phyloP scores from a whole-genome alignment of 2,888 invertebrate species.

The Eubasilissa splendida region DNA sequence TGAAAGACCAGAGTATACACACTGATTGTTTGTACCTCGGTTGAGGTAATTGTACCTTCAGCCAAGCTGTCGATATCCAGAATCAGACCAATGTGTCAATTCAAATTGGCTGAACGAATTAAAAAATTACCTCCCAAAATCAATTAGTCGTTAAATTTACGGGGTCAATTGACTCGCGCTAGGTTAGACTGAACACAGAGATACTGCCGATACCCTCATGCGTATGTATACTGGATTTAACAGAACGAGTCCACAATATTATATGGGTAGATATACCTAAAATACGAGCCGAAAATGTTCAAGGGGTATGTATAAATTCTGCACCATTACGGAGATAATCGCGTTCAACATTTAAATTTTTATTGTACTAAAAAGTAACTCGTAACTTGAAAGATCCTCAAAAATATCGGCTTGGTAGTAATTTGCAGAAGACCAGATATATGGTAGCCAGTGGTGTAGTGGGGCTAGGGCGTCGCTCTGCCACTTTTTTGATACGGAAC shows the following conservation, averaged over 20 bases:
- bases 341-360: no score
- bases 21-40: neutral
- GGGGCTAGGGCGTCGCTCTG: no score
- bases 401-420: no score
- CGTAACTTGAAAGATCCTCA: no score
- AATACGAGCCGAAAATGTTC: no score
- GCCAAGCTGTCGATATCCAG: slow-evolving; percentile 10
- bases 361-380: no score
- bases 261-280: neutral
- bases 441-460: no score
- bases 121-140: slow-evolving; percentile 50
- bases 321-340: no score
- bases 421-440: no score
- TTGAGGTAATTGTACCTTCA: neutral
- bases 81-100: slow-evolving; percentile 41
- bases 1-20: neutral
- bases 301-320: no score
- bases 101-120: slow-evolving; percentile 50
- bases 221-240: neutral
- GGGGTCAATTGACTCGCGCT: slow-evolving; percentile 6
- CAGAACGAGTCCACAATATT: neutral
- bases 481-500: no score
- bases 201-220: neutral
- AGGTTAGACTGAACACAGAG: neutral
- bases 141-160: slow-evolving; percentile 56